These are phyloP conservation scores for Polyodon spathula DNA, from an alignment of 2,113 vertebrate species.

Conservation along the genomic window DNA sequence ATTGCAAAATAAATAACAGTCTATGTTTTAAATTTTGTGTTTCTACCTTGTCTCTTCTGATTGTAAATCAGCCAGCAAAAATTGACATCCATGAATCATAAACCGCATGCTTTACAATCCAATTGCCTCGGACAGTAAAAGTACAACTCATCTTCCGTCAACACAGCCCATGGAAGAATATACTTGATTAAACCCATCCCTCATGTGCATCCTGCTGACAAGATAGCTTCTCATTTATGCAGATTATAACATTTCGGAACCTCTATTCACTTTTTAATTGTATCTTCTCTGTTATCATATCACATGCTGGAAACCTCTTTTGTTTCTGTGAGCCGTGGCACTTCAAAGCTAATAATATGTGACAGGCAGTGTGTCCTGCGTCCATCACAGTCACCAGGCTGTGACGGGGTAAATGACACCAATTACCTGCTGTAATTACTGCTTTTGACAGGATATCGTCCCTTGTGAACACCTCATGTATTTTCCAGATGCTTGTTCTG, in stretches of 20 bases:
- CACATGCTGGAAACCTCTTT: not conserved
- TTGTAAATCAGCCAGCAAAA: not conserved
- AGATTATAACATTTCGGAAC: slow-evolving; percentile 19
- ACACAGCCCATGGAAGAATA: slow-evolving; percentile 7
- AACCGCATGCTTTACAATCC: not conserved
- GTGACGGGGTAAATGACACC: slow-evolving; percentile 59
- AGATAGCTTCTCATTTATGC: slow-evolving; percentile 15
- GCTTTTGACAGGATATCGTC: slow-evolving; percentile 50
- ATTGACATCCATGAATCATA: not conserved
- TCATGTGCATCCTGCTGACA: not conserved
- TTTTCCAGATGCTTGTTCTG: slow-evolving; percentile 44
- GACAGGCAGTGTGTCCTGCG: slow-evolving; percentile 50
- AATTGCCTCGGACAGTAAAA: not conserved
- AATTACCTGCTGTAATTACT: slow-evolving; percentile 67
- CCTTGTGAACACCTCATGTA: slow-evolving; percentile 41
- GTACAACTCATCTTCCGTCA: not conserved
- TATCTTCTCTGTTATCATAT: not conserved
- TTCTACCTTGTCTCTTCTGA: not conserved
- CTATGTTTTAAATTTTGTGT: too few species aligned
- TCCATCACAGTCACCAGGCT: slow-evolving; percentile 49
- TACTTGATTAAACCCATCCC: not conserved
- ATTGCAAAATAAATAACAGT: too few species aligned
- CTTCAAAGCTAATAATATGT: slow-evolving; percentile 47
- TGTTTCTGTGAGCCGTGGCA: slow-evolving; percentile 35
- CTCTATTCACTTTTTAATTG: slow-evolving; percentile 2